These are phyloP conservation scores for Drosophila kanapiae DNA, from an alignment of 1,140 invertebrate genomes.

Conservation along the genomic window DNA sequence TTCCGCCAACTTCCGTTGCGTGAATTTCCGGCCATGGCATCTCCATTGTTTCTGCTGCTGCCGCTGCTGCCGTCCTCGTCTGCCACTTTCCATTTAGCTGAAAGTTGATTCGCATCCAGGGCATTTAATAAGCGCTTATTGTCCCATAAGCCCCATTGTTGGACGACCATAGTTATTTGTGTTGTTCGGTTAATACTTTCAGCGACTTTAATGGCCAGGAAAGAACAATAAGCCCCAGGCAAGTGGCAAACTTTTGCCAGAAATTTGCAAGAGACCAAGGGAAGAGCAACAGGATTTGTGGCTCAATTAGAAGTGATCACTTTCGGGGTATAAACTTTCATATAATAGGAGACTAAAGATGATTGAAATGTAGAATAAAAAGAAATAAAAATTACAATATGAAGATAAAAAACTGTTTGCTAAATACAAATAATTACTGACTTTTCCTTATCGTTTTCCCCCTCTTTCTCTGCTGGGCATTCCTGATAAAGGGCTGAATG, in stretches of 20 bases:
- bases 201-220: slow-evolving; percentile 62
- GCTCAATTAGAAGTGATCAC: slow-evolving; percentile 14
- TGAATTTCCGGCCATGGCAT: slow-evolving; percentile 67
- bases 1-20: slow-evolving; percentile 52
- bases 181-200: slow-evolving; percentile 42
- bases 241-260: slow-evolving; percentile 22
- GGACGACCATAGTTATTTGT: slow-evolving; percentile 45
- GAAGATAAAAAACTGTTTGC: not conserved
- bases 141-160: slow-evolving; percentile 76
- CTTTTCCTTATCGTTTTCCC: not conserved
- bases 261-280: slow-evolving; percentile 4
- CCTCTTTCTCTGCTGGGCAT: not conserved
- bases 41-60: slow-evolving; percentile 64
- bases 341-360: not conserved
- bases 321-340: not conserved
- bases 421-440: too few relatives aligned
- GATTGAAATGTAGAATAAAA: too few relatives aligned
- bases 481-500: not conserved
- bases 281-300: slow-evolving; percentile 10
- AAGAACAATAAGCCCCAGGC: slow-evolving; percentile 26
- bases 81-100: slow-evolving; percentile 77
- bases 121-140: slow-evolving; percentile 82
- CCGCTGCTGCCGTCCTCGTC: slow-evolving; percentile 42
- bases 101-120: slow-evolving; percentile 79
- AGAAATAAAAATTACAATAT: not conserved